Conservation (phyloP, 2,797 vertebrate species). For the Sitta carolinensis region DNA sequence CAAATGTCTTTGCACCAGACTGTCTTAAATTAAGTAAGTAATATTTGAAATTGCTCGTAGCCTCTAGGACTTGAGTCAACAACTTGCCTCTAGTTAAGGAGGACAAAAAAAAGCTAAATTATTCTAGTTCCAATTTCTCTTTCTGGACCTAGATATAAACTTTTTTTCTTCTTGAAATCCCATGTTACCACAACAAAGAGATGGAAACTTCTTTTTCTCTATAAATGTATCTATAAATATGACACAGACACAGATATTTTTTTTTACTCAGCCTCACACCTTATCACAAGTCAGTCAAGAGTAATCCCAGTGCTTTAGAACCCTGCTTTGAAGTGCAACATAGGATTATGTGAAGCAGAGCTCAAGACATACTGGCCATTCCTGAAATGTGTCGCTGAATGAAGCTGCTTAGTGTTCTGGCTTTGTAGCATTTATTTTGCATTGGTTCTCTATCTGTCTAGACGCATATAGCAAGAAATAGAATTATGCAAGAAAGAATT, state of each 20-base stretch:
- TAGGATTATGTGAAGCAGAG: background rate
- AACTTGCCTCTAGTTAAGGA: background rate
- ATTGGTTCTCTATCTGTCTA: background rate
- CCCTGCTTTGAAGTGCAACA: background rate
- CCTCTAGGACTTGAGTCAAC: constrained; percentile 28
- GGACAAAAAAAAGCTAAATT: background rate
- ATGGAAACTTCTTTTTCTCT: constrained; percentile 8
- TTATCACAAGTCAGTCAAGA: background rate
- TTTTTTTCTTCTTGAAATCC: background rate
- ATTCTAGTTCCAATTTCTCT: constrained; percentile 17
- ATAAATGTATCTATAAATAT: background rate
- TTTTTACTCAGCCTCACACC: background rate
- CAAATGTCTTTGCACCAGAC: background rate
- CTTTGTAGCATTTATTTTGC: background rate
- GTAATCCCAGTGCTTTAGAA: background rate
- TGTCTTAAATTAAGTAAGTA: background rate
- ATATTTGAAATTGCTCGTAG: constrained; percentile 22
- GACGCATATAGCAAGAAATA: background rate
- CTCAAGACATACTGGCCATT: background rate
- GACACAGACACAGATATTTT: accelerated
- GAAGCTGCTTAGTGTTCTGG: background rate
- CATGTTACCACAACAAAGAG: constrained; percentile 5
- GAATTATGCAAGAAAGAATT: background rate
- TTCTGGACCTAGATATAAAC: background rate
- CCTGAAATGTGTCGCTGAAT: background rate